Evolutionary conservation across 2,797 vertebrate genomes (phyloP).

Genomic region (Lutjanus argentimaculatus): DNA sequence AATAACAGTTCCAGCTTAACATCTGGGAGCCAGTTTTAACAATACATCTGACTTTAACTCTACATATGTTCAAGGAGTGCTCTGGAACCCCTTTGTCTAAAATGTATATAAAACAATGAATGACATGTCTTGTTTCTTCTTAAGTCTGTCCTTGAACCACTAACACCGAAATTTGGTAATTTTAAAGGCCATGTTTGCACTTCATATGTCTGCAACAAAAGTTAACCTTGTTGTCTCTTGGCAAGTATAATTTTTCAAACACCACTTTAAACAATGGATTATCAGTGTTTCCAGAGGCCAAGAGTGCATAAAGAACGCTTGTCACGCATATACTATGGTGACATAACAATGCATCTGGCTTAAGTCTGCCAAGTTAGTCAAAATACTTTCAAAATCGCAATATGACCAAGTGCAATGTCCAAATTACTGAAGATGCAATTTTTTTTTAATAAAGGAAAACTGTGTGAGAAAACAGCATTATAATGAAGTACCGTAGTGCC

Average conservation of each 20-base stretch:
- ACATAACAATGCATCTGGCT: too few relatives aligned
- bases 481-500: too few relatives aligned
- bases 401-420: too few relatives aligned
- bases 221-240: background rate
- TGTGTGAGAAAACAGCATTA: too few relatives aligned
- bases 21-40: background rate
- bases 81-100: background rate
- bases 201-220: background rate
- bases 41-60: background rate
- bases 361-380: too few relatives aligned
- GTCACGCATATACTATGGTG: background rate
- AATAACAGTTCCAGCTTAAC: background rate
- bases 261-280: background rate
- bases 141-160: background rate
- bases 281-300: too few relatives aligned
- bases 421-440: too few relatives aligned
- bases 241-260: background rate
- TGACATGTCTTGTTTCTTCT: fast-evolving
- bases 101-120: background rate
- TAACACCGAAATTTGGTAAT: background rate
- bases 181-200: background rate
- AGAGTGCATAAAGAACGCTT: background rate
- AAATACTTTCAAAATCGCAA: too few relatives aligned
- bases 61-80: background rate
- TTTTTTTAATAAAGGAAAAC: too few relatives aligned